Base-by-base conservation (phyloP, 2,888 invertebrate species). In the Hyposoter didymator region DNA sequence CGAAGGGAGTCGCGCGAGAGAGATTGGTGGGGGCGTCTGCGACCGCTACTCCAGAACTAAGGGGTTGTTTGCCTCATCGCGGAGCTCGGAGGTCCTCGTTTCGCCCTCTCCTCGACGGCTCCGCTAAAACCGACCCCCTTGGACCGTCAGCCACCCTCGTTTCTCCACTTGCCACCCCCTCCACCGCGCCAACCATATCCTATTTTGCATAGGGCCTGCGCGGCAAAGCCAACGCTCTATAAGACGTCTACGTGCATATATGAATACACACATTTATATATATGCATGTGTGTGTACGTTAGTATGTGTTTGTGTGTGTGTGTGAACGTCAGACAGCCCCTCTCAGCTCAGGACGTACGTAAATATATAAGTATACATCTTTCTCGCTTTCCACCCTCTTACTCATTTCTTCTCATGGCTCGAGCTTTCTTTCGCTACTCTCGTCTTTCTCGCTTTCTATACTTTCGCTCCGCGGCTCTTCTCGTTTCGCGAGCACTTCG, bases 201-300 rank as follows among this genome's bases (percentile, higher is more conserved):
- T 93, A 91, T 92, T 93, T 93, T 93, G 93, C 93, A 93, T 93
- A 93, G 93, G 92, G 91, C 93, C 92, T 93, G 93, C 93, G 93
- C 93, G 92, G 81, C 78, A 84, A 85, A 85, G 84, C 75, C 84
- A 70, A 43, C 83, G 82, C 72, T 74, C 22, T 78, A 73, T 35
- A 59, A 59, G 43, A 28, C 43, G 39, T 28, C 22, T 76, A 72
- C 69, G 12, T 3, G 22, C 22, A 12, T 12, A 22, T 55, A 12
- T 55, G 19, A 35, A 35, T 45, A 19, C 12, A 43, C 45, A 67
- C 73, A 75, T 84, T 52, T 49, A 84, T 52, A 52, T 52, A 52
- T 55, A 28, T 55, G 22, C 35, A 35, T 35, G 35, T 35, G 35
- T 35, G 5, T 35, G 5, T 35, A 4, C 49, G 14, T n/a, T n/a